Evolutionary conservation across 1,140 invertebrate genomes (phyloP), one percentile per base, ranked within the genome.

Genomic region (Ganaspis sp.): DNA sequence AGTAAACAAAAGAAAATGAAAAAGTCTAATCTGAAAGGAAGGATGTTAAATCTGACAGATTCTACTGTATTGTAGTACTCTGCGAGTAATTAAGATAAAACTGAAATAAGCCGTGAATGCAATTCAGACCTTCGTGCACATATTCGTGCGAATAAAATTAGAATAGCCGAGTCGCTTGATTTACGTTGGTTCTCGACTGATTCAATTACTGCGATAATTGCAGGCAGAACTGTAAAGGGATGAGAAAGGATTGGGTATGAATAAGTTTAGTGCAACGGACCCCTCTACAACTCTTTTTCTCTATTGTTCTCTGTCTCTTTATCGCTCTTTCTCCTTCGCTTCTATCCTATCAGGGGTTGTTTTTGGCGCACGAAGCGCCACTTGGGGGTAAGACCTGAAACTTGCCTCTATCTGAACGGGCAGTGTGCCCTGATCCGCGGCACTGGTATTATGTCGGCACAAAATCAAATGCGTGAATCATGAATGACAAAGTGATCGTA

Each of bases 351-450:
- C 73, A 78, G 83, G 81, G 81, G 84, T 87, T 87, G 88, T 88
- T 89, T 89, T 88, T 79, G 71, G 83, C 85, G 82, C 74, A 70
- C 58, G 79, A 77, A 77, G 85, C 86, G 87, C 87, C 87, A 45
- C 76, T 76, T 79, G 21, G 73, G 69, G 71, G 70, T 40, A 26
- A 42, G 81, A 85, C 82, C 58, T 82, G 77, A 69, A 75, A 79
- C 72, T 80, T 78, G 73, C 83, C 72, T 70, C 69, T 70, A 53
- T 75, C 75, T 74, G 74, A 73, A 72, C 77, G 80, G 84, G 82
- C 87, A 88, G 87, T 88, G 85, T 84, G 87, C 84, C 80, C 84
- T 85, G 86, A 86, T 87, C 83, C 86, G 86, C 84, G 86, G 83
- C 78, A 82, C 81, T 78, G 85, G 81, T 82, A 80, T 85, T 84